Conservation (phyloP, 2,797 vertebrate species). For the Heliangelus exortis region DNA sequence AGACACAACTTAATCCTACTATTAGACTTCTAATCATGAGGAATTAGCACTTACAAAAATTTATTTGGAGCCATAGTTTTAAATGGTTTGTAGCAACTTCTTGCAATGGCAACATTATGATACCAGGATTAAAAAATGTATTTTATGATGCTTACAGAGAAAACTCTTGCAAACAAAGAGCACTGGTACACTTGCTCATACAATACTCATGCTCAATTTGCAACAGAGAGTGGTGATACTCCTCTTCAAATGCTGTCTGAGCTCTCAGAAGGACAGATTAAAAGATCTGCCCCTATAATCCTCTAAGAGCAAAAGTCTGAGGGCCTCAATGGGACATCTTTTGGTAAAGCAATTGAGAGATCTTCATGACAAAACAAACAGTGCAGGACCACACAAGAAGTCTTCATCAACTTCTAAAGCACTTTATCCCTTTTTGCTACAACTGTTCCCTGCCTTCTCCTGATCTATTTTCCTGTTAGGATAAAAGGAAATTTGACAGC, state of each 20-base stretch:
- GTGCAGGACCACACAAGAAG: neutral
- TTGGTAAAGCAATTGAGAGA: too few relatives aligned
- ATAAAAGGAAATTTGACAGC: neutral
- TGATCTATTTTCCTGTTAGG: neutral
- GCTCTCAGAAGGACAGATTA: neutral
- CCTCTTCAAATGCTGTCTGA: neutral
- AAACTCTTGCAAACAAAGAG: neutral
- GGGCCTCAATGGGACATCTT: neutral
- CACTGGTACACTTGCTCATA: neutral
- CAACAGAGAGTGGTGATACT: neutral
- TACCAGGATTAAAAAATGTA: neutral
- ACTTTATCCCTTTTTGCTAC: neutral
- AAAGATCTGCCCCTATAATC: neutral
- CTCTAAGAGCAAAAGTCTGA: neutral
- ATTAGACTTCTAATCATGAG: neutral
- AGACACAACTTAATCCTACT: neutral
- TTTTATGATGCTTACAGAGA: neutral
- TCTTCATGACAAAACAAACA: neutral
- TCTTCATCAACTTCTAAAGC: neutral
- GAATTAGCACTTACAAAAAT: neutral
- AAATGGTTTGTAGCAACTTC: neutral
- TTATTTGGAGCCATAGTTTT: neutral
- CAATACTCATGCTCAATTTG: fast-evolving
- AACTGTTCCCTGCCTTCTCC: neutral
- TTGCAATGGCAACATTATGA: fast-evolving